phyloP scores from a whole-genome alignment of 2,113 vertebrate genomes.

The Solea solea region DNA sequence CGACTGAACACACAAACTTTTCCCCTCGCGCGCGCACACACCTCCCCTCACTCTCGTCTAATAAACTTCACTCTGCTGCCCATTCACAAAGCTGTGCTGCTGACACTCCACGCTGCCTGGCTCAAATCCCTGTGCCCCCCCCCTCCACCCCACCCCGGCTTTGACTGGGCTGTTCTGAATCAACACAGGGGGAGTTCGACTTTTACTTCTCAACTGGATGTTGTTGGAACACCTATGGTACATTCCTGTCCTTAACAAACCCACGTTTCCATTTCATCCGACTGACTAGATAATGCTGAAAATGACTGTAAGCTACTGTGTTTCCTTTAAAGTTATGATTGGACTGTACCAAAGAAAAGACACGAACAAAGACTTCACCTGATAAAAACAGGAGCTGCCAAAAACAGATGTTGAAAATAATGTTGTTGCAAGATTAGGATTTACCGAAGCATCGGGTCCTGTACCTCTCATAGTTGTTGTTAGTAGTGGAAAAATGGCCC shows the following conservation, averaged over 20 bases:
- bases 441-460: constrained; percentile 11
- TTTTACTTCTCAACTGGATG: constrained; percentile 60
- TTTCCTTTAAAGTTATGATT: too few species aligned
- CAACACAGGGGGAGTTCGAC: constrained; percentile 52
- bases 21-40: not conserved
- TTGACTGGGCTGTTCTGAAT: constrained; percentile 64
- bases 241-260: constrained; percentile 14
- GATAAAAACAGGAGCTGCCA: not conserved
- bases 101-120: constrained; percentile 55
- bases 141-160: constrained; percentile 42
- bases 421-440: not conserved
- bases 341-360: not conserved
- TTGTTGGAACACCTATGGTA: constrained; percentile 42
- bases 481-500: constrained; percentile 36
- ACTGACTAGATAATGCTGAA: not conserved
- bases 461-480: constrained; percentile 39
- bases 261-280: constrained; percentile 19
- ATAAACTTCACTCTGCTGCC: constrained; percentile 75
- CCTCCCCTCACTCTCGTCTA: constrained; percentile 49
- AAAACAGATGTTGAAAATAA: constrained; percentile 5
- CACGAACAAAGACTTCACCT: not conserved
- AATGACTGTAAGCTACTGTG: too few species aligned
- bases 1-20: constrained; percentile 14
- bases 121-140: constrained; percentile 51
- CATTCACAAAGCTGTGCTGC: constrained; percentile 72